Evolutionary conservation across 2,888 invertebrate genomes (phyloP).

Genomic region (Cantharis rufa): DNA sequence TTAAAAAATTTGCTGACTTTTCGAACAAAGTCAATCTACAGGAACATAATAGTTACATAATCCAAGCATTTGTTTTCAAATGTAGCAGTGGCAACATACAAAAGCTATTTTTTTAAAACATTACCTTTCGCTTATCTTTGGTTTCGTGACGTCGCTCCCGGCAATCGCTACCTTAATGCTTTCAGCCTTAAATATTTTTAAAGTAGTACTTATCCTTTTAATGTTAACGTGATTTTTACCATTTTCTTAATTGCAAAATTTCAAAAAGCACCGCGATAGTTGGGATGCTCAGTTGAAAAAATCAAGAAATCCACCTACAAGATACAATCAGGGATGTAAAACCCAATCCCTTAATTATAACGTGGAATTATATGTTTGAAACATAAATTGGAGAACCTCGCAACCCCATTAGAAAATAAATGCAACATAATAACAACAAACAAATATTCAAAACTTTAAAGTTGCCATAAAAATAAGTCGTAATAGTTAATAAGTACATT

Average conservation of each 20-base stretch:
- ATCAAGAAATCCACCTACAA: not conserved
- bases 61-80: not conserved
- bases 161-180: not conserved
- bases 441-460: not conserved
- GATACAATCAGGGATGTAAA: not conserved
- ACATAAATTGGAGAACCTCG: not conserved
- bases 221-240: not conserved
- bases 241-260: not conserved
- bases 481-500: constrained; percentile 38
- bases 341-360: not conserved
- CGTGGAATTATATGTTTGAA: not conserved
- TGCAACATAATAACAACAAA: not conserved
- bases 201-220: not conserved
- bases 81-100: not conserved
- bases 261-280: not conserved
- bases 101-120: not conserved
- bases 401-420: not conserved
- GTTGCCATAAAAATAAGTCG: not conserved
- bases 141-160: not conserved
- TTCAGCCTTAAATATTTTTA: not conserved
- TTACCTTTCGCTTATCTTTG: not conserved
- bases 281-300: not conserved
- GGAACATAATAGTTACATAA: not conserved
- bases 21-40: not conserved
- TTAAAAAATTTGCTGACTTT: not conserved